These are phyloP conservation scores for Apis cerana DNA, from an alignment of 1,140 invertebrate genomes.

Conservation along the genomic window DNA sequence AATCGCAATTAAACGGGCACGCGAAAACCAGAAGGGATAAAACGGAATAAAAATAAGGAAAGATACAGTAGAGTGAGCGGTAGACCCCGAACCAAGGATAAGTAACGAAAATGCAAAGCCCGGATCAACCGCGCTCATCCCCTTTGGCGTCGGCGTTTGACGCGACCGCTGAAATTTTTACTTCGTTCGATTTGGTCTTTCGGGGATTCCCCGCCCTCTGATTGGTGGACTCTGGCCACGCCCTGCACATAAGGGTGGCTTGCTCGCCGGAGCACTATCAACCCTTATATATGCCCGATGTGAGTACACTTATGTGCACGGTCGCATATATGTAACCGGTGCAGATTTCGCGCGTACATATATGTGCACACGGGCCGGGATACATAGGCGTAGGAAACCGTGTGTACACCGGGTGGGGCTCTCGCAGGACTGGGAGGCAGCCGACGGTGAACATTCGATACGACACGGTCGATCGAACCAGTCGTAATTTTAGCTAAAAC, in stretches of 20 bases:
- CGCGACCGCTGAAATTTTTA: slow-evolving; percentile 78
- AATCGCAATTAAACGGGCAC: no score
- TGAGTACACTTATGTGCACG: slow-evolving; percentile 68
- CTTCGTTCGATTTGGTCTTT: slow-evolving; percentile 76
- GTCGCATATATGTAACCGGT: slow-evolving; percentile 40
- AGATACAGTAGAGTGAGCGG: background rate
- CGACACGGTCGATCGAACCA: slow-evolving; percentile 66
- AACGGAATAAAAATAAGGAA: background rate
- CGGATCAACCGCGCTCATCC: slow-evolving; percentile 74
- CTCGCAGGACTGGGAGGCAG: slow-evolving; percentile 31
- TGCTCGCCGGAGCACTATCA: slow-evolving; percentile 74
- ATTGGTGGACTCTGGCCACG: slow-evolving; percentile 78
- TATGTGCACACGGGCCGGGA: slow-evolving; percentile 24
- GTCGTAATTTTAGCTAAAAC: slow-evolving; percentile 60
- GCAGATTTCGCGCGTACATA: slow-evolving; percentile 48
- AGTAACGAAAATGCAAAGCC: slow-evolving; percentile 73
- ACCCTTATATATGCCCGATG: slow-evolving; percentile 72
- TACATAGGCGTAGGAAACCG: slow-evolving; percentile 61
- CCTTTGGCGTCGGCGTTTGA: slow-evolving; percentile 74
- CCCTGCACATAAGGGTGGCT: slow-evolving; percentile 75
- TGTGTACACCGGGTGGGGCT: slow-evolving; percentile 65
- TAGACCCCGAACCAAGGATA: slow-evolving; percentile 42
- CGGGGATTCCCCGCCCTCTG: slow-evolving; percentile 67
- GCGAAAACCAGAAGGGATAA: no score
- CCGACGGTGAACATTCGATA: slow-evolving; percentile 56